These are phyloP conservation scores for Liodrosophila aerea DNA, from an alignment of 2,888 invertebrate genomes.

Conservation along the genomic window DNA sequence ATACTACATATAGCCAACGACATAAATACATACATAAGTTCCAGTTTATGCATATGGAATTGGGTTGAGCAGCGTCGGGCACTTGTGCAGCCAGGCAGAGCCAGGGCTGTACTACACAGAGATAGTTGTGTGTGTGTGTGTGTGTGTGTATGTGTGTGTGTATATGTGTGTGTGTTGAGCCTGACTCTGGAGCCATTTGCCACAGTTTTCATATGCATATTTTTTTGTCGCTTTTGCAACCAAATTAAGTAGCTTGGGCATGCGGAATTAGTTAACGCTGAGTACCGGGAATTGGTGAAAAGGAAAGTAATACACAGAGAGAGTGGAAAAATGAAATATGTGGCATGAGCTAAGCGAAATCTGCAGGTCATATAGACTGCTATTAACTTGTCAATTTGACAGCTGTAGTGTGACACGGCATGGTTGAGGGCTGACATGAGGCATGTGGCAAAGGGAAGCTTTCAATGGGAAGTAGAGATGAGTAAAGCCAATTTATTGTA, in stretches of 20 bases:
- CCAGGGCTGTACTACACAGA: too few species aligned
- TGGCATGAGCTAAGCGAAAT: too few species aligned
- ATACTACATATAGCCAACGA: constrained; percentile 42
- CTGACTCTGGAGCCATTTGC: too few species aligned
- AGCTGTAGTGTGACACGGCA: too few species aligned
- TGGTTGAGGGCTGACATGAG: too few species aligned
- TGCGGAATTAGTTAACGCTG: constrained; percentile 73
- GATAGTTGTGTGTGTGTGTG: background rate
- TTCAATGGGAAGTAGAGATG: too few species aligned
- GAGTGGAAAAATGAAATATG: constrained; percentile 1
- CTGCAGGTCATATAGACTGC: too few species aligned
- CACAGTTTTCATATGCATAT: constrained; percentile 1
- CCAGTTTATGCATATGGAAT: constrained; percentile 64
- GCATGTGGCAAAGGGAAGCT: too few species aligned
- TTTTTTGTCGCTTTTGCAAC: constrained; percentile 1
- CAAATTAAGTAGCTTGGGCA: constrained; percentile 62
- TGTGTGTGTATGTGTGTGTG: constrained; percentile 1
- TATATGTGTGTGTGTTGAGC: constrained; percentile 6
- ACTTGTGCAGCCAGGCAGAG: constrained; percentile 28
- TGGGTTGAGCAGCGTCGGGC: constrained; percentile 63
- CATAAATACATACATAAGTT: constrained; percentile 48
- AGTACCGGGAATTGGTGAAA: constrained; percentile 54
- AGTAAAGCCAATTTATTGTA: too few species aligned
- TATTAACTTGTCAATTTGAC: too few species aligned
- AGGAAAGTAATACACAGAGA: background rate